Evolutionary conservation across 1,140 invertebrate species (phyloP).

Genomic region (Drosophila aff.): DNA sequence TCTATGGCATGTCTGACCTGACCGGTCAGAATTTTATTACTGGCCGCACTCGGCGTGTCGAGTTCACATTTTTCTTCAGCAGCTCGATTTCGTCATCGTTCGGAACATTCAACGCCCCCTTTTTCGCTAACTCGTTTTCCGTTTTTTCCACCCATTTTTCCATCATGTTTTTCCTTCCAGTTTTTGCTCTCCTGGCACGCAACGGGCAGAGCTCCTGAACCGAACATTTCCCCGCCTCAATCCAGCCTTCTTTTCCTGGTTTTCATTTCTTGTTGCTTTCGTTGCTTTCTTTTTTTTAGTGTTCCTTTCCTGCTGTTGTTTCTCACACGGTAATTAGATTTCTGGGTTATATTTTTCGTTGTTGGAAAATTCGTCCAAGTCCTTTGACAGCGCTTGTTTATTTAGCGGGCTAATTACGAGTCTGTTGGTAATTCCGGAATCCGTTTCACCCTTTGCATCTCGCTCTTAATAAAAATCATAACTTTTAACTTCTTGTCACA

Average conservation of each 20-base stretch:
- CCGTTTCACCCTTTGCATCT: constrained; percentile 23
- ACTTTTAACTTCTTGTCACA: constrained; percentile 48
- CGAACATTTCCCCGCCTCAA: constrained; percentile 6
- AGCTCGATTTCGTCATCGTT: constrained; percentile 77
- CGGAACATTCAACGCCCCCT: constrained; percentile 56
- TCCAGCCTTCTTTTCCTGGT: constrained; percentile 17
- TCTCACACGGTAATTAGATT: constrained; percentile 79
- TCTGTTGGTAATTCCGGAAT: constrained; percentile 28
- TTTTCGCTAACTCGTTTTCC: constrained; percentile 32
- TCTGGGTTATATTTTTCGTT: constrained; percentile 76
- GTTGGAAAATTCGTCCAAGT: constrained; percentile 46
- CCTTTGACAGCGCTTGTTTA: constrained; percentile 60
- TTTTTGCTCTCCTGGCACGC: constrained; percentile 37
- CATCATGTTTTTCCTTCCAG: constrained; percentile 13
- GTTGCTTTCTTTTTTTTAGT: constrained; percentile 4
- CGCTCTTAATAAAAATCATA: constrained; percentile 53
- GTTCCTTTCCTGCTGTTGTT: constrained; percentile 28
- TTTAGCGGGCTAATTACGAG: constrained; percentile 72
- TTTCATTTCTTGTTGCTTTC: constrained; percentile 28
- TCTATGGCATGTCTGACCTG: constrained; percentile 47
- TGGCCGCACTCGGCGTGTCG: constrained; percentile 20
- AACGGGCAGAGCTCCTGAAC: constrained; percentile 15
- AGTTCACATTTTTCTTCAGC: constrained; percentile 41
- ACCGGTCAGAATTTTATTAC: constrained; percentile 21
- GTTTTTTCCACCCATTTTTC: constrained; percentile 24